A percentile compares a stretch with the other conserved stretches of the same genome.
These are phyloP conservation scores for Panopea generosa DNA, from an alignment of 2,888 invertebrate genomes.

Conservation along the genomic window DNA sequence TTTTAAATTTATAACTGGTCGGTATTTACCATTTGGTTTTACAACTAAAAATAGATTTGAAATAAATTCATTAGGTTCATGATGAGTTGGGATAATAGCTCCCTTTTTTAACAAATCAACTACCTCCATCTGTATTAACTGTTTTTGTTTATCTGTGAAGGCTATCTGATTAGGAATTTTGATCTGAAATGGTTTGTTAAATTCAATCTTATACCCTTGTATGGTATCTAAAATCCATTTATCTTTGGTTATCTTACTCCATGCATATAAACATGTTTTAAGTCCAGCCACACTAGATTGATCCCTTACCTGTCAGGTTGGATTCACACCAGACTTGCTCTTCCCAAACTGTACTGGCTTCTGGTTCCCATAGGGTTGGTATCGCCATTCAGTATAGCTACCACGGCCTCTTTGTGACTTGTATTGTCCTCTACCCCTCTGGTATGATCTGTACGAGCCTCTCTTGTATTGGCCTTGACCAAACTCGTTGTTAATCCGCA, in stretches of 20 bases:
- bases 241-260: no score
- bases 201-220: neutral
- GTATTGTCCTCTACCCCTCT: no score
- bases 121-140: no score
- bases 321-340: no score
- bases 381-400: no score
- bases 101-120: neutral
- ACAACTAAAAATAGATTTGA: neutral
- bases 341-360: no score
- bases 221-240: conserved; percentile 1
- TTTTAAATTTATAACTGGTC: conserved; percentile 35
- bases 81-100: neutral
- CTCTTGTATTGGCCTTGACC: no score
- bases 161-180: neutral
- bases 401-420: no score
- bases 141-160: conserved; percentile 13
- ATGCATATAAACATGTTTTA: neutral
- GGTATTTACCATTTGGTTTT: conserved; percentile 30
- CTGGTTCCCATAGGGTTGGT: no score
- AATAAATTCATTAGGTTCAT: no score
- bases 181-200: no score
- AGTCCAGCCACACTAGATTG: neutral
- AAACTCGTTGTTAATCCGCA: neutral
- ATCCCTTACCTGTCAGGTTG: neutral
- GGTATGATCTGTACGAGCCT: no score